phyloP scores from a whole-genome alignment of 2,797 vertebrate species.

The Fringilla coelebs region DNA sequence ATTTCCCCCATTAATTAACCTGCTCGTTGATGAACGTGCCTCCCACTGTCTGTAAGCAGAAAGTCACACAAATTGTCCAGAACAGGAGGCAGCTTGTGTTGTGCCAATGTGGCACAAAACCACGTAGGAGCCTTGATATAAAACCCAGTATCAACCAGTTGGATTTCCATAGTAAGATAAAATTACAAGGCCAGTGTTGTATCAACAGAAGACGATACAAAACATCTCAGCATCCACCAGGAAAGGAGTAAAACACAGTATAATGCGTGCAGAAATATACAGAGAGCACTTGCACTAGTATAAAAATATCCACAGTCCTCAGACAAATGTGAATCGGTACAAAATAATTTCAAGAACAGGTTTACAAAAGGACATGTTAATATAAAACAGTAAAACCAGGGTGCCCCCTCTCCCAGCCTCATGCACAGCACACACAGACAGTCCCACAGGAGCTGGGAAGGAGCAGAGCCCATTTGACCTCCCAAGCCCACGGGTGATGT shows the following conservation, averaged over 20 bases:
- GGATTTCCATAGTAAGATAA: conserved; percentile 62
- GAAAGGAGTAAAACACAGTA: conserved; percentile 60
- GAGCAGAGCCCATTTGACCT: not conserved
- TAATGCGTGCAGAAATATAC: conserved; percentile 63
- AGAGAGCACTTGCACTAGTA: conserved; percentile 73
- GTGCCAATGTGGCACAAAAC: not conserved
- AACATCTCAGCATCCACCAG: conserved; percentile 64
- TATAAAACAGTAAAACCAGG: conserved; percentile 68
- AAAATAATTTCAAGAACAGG: conserved; percentile 73
- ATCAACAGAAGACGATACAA: conserved; percentile 61
- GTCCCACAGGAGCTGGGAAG: not conserved
- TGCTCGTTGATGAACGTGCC: not conserved
- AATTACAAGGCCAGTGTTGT: conserved; percentile 45
- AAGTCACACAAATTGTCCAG: not conserved
- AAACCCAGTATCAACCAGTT: not conserved
- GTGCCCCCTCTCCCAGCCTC: conserved; percentile 9
- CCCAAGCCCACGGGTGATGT: not conserved
- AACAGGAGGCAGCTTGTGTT: not conserved
- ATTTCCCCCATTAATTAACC: not conserved
- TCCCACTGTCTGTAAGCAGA: not conserved
- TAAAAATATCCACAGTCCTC: conserved; percentile 81
- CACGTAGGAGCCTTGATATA: not conserved
- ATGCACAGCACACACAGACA: not conserved
- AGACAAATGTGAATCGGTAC: conserved; percentile 68
- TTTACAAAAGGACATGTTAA: conserved; percentile 70